phyloP scores from a whole-genome alignment of 2,797 vertebrate species.

The Graptemys geographica region DNA sequence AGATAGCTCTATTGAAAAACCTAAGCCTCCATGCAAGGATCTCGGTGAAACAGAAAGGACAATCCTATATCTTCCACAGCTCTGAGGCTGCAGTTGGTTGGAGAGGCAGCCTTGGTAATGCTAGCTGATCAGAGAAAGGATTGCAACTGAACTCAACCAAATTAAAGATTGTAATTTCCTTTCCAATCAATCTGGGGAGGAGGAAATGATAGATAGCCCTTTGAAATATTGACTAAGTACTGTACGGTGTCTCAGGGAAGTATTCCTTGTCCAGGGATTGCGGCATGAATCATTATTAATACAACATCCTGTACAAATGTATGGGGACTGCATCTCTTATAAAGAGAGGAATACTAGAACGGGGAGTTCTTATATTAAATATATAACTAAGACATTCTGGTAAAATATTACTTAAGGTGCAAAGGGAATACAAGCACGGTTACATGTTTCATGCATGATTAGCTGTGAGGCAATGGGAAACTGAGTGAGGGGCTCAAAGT shows the following conservation, averaged over 20 bases:
- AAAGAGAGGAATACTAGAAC: background rate
- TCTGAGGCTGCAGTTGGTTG: background rate
- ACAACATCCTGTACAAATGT: conserved; percentile 10
- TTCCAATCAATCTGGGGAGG: background rate
- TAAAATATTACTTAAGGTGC: background rate
- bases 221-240: conserved; percentile 10
- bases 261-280: conserved; percentile 62
- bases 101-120: background rate
- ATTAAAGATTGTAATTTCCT: background rate
- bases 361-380: background rate
- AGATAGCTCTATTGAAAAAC: background rate
- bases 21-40: background rate
- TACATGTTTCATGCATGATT: background rate
- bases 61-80: too few species aligned
- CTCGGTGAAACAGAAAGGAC: background rate
- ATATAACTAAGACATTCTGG: background rate
- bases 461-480: background rate
- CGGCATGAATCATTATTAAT: conserved; percentile 1
- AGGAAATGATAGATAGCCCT: background rate
- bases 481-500: background rate
- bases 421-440: background rate
- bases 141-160: background rate
- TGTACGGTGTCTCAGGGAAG: background rate
- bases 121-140: background rate
- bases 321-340: background rate